Percentiles rank a stretch among this genome's conserved stretches.
These are phyloP conservation scores for Garrulus glandarius DNA, from an alignment of 2,797 vertebrate genomes.

Conservation along the genomic window DNA sequence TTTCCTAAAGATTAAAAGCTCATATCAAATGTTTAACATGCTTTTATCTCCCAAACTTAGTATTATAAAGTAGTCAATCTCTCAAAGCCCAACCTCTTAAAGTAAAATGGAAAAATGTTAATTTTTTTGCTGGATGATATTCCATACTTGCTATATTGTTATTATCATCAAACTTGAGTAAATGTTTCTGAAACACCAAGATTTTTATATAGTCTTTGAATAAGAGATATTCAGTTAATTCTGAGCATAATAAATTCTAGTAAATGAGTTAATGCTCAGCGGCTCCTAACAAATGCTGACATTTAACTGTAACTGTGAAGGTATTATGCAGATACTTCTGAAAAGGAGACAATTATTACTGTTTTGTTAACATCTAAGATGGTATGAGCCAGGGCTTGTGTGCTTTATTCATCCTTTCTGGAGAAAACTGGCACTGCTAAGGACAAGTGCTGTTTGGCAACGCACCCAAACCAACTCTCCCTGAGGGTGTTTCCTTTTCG, in stretches of 20 bases:
- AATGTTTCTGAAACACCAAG: background rate
- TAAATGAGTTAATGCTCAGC: background rate
- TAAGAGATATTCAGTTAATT: background rate
- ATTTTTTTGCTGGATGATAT: background rate
- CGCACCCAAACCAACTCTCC: background rate
- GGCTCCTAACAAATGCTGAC: background rate
- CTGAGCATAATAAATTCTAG: background rate
- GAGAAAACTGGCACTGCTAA: background rate
- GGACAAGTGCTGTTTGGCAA: background rate
- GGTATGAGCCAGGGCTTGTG: background rate
- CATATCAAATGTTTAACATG: background rate
- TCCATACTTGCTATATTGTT: background rate
- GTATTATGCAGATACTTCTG: background rate
- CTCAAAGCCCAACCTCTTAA: background rate
- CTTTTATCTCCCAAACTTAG: background rate
- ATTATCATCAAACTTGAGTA: background rate
- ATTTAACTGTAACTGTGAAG: background rate
- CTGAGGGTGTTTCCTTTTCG: background rate
- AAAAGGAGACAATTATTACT: background rate
- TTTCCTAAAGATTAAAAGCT: background rate
- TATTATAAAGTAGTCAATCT: background rate
- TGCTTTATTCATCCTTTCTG: slow-evolving; percentile 2
- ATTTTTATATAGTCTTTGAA: background rate
- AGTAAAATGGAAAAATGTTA: background rate
- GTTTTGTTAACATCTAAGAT: background rate